Evolutionary conservation across 37 sponge, comb jelly and placozoan genomes (phyloP).

Genomic region (Hexactinellida sp.): DNA sequence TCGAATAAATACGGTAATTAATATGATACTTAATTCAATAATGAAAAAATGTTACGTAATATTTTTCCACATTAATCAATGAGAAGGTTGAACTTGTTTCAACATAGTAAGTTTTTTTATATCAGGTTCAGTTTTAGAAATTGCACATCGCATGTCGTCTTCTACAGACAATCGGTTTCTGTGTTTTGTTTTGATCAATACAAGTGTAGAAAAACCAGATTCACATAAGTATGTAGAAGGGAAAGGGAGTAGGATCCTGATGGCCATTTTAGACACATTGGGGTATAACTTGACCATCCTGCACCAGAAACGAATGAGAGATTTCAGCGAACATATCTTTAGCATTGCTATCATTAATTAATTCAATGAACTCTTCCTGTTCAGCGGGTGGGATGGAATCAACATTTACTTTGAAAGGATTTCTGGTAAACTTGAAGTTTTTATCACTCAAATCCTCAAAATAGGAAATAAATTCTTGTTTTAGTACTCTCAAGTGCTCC

Average conservation of each 20-base stretch:
- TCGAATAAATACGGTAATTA: too few relatives aligned
- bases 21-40: too few relatives aligned
- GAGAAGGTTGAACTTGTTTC: neutral
- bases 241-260: neutral
- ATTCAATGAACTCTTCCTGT: slow-evolving; percentile 5
- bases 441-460: neutral
- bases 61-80: neutral
- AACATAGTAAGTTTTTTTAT: neutral
- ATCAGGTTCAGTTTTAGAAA: neutral
- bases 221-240: slow-evolving; percentile 1
- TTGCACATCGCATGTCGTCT: slow-evolving; percentile 16
- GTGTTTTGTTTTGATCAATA: neutral
- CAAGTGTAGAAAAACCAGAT: neutral
- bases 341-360: slow-evolving; percentile 7
- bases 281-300: neutral
- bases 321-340: neutral
- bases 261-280: neutral
- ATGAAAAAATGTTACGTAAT: neutral
- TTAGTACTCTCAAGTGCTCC: neutral
- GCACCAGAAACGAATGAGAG: neutral
- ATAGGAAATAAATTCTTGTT: neutral
- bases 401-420: slow-evolving; percentile 2
- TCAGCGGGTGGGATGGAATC: neutral
- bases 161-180: slow-evolving; percentile 5
- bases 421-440: neutral